Percentiles rank a stretch among this genome's conserved stretches.
These are phyloP conservation scores for Dasypus novemcinctus DNA, from an alignment of 2,113 vertebrate genomes.

Conservation along the genomic window DNA sequence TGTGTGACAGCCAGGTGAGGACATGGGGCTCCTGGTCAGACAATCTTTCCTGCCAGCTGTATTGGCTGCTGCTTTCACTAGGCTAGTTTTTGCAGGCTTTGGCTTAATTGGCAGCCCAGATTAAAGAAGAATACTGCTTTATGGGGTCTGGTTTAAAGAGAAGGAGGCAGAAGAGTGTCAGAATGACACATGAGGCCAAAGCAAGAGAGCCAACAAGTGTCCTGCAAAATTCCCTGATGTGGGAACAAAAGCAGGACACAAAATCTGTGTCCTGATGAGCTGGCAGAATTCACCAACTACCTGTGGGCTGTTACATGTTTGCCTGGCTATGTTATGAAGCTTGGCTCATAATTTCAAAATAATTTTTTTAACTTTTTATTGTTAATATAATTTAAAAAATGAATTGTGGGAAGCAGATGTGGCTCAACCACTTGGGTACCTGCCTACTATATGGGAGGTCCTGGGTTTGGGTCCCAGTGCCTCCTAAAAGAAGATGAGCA, in stretches of 20 bases:
- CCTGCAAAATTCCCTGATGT: neutral
- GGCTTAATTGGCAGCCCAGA: neutral
- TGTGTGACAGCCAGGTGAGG: neutral
- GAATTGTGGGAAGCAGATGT: too few species aligned
- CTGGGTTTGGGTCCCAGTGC: too few species aligned
- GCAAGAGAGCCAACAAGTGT: neutral
- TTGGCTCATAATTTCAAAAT: neutral
- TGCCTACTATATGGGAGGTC: too few species aligned
- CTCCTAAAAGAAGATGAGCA: too few species aligned
- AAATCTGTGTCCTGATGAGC: too few species aligned
- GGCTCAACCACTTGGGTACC: too few species aligned
- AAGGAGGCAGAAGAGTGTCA: neutral
- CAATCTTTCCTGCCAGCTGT: neutral
- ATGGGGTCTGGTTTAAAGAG: neutral
- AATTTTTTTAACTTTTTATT: neutral
- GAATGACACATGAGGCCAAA: neutral
- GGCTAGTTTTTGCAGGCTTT: neutral
- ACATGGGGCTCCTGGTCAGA: neutral
- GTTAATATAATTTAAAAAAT: neutral
- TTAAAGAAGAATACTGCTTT: neutral
- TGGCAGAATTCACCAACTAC: neutral
- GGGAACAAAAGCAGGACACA: neutral
- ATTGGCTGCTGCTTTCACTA: neutral
- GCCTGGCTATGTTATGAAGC: neutral
- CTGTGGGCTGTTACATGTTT: neutral